Conservation (phyloP, 2,888 invertebrate species). For the Oithona nana region DNA sequence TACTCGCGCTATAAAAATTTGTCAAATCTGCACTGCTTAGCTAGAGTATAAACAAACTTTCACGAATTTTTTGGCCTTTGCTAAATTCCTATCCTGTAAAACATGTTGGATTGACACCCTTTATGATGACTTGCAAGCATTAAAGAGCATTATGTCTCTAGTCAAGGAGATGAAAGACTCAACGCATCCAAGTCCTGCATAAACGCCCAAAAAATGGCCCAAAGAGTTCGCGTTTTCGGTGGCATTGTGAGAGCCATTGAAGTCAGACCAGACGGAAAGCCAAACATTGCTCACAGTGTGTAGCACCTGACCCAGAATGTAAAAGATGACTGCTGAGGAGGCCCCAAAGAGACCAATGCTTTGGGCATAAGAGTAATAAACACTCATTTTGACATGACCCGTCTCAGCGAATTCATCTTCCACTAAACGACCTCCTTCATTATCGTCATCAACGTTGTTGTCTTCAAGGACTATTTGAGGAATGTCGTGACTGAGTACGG, state of each 20-base stretch:
- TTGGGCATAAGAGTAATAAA: not conserved
- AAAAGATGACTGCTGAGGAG: not conserved
- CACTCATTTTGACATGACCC: slow-evolving; percentile 1
- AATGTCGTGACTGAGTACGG: not conserved
- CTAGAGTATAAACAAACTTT: too few relatives aligned
- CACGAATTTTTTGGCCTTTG: too few relatives aligned
- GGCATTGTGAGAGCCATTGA: not conserved
- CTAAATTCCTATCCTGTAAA: too few relatives aligned
- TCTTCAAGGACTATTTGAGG: not conserved
- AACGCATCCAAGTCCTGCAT: not conserved
- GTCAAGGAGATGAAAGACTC: not conserved
- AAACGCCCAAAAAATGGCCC: not conserved
- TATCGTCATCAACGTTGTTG: too few relatives aligned
- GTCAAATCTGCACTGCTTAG: too few relatives aligned
- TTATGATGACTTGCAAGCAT: too few relatives aligned
- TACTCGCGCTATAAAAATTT: too few relatives aligned
- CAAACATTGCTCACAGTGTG: not conserved
- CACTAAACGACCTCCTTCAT: not conserved
- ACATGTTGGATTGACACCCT: too few relatives aligned
- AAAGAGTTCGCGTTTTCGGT: not conserved
- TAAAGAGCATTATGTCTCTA: not conserved
- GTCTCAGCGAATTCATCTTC: slow-evolving; percentile 1
- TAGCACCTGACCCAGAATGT: not conserved
- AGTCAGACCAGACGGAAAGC: not conserved
- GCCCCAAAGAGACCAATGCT: not conserved